Conservation (phyloP, 2,113 vertebrate species). For the Chloroceryle aenea region DNA sequence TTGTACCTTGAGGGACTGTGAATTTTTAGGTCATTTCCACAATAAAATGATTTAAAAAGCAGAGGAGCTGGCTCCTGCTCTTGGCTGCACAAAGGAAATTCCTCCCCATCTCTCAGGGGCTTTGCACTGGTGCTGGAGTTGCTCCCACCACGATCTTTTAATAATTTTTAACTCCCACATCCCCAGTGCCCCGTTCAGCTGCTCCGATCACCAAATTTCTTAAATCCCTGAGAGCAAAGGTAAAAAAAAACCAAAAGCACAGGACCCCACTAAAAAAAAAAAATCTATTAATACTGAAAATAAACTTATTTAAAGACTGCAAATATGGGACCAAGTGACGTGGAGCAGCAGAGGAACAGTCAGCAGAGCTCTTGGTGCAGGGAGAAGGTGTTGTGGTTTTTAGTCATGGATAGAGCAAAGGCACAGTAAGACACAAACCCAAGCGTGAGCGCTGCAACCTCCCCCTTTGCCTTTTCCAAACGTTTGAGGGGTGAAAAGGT, state of each 20-base stretch:
- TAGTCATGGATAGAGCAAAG: not conserved
- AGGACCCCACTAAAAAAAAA: not conserved
- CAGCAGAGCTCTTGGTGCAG: not conserved
- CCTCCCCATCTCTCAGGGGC: constrained; percentile 7
- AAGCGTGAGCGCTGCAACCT: not conserved
- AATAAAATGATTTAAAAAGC: not conserved
- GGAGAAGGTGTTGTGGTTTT: not conserved
- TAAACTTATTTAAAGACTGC: not conserved
- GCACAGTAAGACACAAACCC: fast-evolving
- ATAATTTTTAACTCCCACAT: not conserved
- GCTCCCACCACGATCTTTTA: not conserved
- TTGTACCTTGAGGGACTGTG: not conserved
- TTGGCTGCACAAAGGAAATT: constrained; percentile 12
- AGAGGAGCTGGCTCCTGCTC: constrained; percentile 9
- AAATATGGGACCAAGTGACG: not conserved
- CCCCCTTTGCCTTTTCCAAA: not conserved
- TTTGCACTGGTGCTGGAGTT: not conserved
- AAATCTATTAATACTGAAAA: not conserved
- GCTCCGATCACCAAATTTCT: not conserved
- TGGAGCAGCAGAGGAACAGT: not conserved
- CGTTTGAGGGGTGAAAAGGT: fast-evolving
- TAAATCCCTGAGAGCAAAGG: not conserved
- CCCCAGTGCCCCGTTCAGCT: not conserved
- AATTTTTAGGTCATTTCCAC: constrained; percentile 8
- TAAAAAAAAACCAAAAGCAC: not conserved